Percentiles rank a stretch among this genome's conserved stretches.
Conservation (phyloP, 1,140 invertebrate species). For the Limonius californicus region DNA sequence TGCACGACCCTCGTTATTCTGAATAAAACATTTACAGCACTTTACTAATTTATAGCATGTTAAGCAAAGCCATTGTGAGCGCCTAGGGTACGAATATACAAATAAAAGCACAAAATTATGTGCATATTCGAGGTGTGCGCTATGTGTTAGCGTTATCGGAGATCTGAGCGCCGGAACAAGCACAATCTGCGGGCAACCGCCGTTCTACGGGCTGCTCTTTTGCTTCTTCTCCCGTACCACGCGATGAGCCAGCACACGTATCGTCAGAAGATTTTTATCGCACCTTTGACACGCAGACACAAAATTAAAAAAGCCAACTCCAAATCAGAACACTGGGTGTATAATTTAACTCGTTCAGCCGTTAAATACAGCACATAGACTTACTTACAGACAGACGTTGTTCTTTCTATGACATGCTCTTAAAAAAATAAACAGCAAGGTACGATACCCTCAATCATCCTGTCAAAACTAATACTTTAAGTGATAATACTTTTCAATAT, state of each 20-base stretch:
- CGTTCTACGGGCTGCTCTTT: constrained; percentile 1
- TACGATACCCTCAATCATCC: no score
- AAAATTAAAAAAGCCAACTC: no score
- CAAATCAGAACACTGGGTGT: no score
- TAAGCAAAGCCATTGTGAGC: constrained; percentile 30
- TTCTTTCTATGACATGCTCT: no score
- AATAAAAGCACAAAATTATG: constrained; percentile 35
- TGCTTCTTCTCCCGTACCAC: background rate
- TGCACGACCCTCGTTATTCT: constrained; percentile 20
- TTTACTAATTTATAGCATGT: constrained; percentile 34
- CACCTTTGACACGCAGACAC: background rate
- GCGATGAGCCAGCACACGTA: background rate
- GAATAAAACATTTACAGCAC: constrained; percentile 30
- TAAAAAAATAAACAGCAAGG: no score
- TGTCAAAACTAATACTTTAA: no score
- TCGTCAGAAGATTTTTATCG: constrained; percentile 4
- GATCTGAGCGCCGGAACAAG: constrained; percentile 29
- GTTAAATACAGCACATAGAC: no score
- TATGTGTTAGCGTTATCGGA: constrained; percentile 32
- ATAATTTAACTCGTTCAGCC: no score
- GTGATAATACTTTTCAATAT: no score
- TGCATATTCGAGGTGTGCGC: constrained; percentile 29
- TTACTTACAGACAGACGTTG: no score
- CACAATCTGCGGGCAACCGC: constrained; percentile 26
- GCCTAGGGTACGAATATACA: constrained; percentile 30